Evolutionary conservation across 2,888 invertebrate species (phyloP).

Genomic region (Charanyca ferruginea): DNA sequence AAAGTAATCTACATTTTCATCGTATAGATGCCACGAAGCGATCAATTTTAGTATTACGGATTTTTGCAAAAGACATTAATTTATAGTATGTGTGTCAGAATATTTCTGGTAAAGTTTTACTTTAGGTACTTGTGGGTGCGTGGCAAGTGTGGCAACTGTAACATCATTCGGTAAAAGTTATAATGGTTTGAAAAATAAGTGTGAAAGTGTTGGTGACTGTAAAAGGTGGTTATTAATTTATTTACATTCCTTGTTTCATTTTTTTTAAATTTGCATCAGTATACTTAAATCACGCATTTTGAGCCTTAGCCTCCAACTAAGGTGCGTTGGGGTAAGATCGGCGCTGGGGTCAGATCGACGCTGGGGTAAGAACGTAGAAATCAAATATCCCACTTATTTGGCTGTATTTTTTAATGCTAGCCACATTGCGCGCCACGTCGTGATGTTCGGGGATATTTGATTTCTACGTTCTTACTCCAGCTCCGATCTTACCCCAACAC

Average conservation of each 20-base stretch:
- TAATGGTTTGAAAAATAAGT: not conserved
- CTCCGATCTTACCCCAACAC: no score
- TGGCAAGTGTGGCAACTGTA: no score
- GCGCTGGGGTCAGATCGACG: no score
- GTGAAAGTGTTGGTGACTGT: not conserved
- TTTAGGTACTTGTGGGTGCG: not conserved
- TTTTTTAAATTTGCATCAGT: slow-evolving; percentile 15
- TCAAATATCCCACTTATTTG: no score
- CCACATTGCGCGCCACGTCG: no score
- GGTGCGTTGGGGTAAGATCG: no score
- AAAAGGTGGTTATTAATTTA: slow-evolving; percentile 23
- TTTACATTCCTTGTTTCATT: slow-evolving; percentile 46
- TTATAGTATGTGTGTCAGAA: slow-evolving; percentile 3
- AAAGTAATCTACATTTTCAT: not conserved
- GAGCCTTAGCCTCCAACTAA: no score
- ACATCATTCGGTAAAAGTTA: not conserved
- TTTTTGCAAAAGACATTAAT: slow-evolving; percentile 23
- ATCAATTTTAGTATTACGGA: slow-evolving; percentile 33
- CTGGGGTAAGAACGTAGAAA: no score
- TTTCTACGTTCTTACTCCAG: no score
- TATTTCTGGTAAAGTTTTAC: not conserved
- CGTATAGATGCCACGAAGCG: slow-evolving; percentile 12
- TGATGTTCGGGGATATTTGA: no score
- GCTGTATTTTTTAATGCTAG: no score
- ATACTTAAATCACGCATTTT: slow-evolving; percentile 7